Evolutionary conservation across 2,888 invertebrate genomes (phyloP), one percentile per base, ranked within the genome.

Genomic region (Rapana venosa): DNA sequence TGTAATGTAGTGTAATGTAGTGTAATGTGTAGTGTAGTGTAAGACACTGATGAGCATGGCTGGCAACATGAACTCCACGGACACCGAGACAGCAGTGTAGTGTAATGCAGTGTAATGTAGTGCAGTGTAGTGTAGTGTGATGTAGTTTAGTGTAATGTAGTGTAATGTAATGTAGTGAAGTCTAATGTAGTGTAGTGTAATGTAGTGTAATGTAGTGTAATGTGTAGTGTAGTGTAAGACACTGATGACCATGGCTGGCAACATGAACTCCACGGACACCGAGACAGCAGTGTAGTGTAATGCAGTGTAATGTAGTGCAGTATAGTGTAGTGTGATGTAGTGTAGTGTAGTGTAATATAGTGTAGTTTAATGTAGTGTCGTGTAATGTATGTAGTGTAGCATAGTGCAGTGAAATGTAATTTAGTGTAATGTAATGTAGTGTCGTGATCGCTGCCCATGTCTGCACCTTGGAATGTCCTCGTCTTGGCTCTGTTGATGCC

Each of bases 1-100:
- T n/a, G n/a, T n/a, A n/a, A n/a, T n/a, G n/a, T n/a, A n/a, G n/a
- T n/a, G n/a, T n/a, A n/a, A n/a, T n/a, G n/a, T n/a, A n/a, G n/a
- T n/a, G n/a, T n/a, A n/a, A n/a, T n/a, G n/a, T n/a, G 47, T 2
- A 47, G 47, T 47, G 47, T 2, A 47, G 47, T 47, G 47, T 2
- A 47, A 99, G 0, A 99, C 99, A 0, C 99, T 98, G 99, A 99
- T 99, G 0, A 99, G 98, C 91, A 98, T 98, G 0, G 99, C 98
- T 0, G 99, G 98, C 92, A 99, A 97, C 83, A 99, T 96, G 96
- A 99, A 98, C 0, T 98, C 97, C 0, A 99, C 97, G 0, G 95
- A 94, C 8, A 95, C 93, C 94, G 94, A 77, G 4, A 74, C n/a
- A n/a, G 47, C 13, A 66, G 26, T 66, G 20, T 22, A 66, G 17